These are phyloP conservation scores for Hippocampus kuda DNA, from an alignment of 2,797 vertebrate genomes.

Conservation along the genomic window DNA sequence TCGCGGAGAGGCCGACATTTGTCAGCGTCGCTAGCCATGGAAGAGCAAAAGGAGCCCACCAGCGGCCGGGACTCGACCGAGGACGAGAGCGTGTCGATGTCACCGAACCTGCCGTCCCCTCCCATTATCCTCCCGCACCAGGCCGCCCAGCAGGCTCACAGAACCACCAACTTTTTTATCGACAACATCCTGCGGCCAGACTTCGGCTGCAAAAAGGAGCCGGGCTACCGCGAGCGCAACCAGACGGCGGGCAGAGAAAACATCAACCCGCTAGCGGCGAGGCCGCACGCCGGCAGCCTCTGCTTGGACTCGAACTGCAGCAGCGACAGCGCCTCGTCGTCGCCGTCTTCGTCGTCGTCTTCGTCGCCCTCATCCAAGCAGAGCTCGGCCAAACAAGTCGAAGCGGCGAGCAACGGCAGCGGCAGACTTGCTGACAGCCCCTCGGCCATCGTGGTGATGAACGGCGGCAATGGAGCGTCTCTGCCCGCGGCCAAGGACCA, in stretches of 20 bases:
- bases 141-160: constrained; percentile 77
- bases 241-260: constrained; percentile 79
- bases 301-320: constrained; percentile 82
- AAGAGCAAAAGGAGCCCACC: constrained; percentile 78
- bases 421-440: constrained; percentile 76
- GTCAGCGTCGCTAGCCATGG: constrained; percentile 62
- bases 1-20: constrained; percentile 44
- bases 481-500: constrained; percentile 69
- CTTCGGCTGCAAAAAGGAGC: constrained; percentile 89
- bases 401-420: constrained; percentile 52
- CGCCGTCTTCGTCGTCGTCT: constrained; percentile 56
- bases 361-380: constrained; percentile 71
- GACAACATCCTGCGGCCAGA: constrained; percentile 94
- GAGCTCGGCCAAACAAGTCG: constrained; percentile 54
- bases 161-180: constrained; percentile 95
- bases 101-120: constrained; percentile 76
- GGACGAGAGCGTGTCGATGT: constrained; percentile 81
- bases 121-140: constrained; percentile 70
- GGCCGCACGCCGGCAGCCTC: constrained; percentile 71
- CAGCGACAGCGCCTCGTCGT: constrained; percentile 75
- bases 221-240: constrained; percentile 69
- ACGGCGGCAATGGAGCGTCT: constrained; percentile 71
- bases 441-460: constrained; percentile 76
- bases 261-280: constrained; percentile 72
- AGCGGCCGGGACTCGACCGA: constrained; percentile 75